Base-by-base conservation (phyloP, 2,888 invertebrate genomes). In the Abscondita cerata region DNA sequence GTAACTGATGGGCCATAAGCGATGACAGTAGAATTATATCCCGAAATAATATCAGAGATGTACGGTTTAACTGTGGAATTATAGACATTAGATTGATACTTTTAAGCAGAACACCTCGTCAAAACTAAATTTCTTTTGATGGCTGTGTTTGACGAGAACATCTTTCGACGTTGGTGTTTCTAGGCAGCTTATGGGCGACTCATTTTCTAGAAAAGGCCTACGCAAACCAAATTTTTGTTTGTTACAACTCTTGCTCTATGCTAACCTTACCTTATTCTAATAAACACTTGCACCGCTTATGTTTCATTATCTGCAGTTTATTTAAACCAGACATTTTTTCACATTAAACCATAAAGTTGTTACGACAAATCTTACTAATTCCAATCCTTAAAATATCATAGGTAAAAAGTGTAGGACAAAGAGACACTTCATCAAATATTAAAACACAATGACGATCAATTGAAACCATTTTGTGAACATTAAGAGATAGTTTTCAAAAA, bases 201-300 rank as follows among this genome's bases (percentile, higher is more conserved):
- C 38, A 38, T 38, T 4, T 38, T 38, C 38, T 2, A n/a, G 2
- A 11, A 13, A 38, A 4, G 38, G 38, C 9, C 38, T 38, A 12
- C n/a, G 9, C n/a, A n/a, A n/a, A n/a, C n/a, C n/a, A n/a, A 12
- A 9, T 12, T 12, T 38, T 38, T 38, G 9, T 12, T 38, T 38
- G 9, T 13, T 12, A 38, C 13, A 12, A 9, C 38, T 25, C 25
- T 25, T 25, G 4, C 2, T 4, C 25, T 25, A 25, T n/a, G n/a
- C n/a, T 25, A 38, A 12, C 4, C n/a, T 38, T 38, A 38, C 38
- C 38, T n/a, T 38, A 38, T n/a, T 38, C 38, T 38, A n/a, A 38
- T 11, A 1, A 52, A 38, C 12, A 52, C 20, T 38, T 36, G 36
- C 8, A 38, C 13, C 41, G 25, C 4, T 25, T 25, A 6, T 6